Base-by-base conservation (phyloP, 2,888 invertebrate species). In the Disparrhopalites patrizii region DNA sequence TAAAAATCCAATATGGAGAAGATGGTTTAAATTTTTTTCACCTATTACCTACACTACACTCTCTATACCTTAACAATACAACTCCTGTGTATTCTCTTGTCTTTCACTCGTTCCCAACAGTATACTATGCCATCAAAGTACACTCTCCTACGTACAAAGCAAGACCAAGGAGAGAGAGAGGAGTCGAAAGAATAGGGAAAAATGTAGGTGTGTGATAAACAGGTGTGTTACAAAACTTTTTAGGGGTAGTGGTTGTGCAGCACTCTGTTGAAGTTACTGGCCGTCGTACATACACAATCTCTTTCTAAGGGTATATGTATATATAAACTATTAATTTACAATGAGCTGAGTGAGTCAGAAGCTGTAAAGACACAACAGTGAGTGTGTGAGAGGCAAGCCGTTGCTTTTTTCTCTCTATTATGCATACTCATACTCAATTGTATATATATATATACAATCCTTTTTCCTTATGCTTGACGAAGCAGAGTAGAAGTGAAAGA, bases 151-250 rank as follows among this genome's bases (percentile, higher is more conserved):
- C n/a, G n/a, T n/a, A n/a, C n/a, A n/a, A n/a, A n/a, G n/a, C n/a
- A 38, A 58, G 43, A 43, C 23, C 38, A 47, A 58, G 30, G 43
- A 58, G 30, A 43, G 55, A 55, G 55, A 55, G 55, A 55, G 36
- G 36, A 55, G 25, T 20, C 20, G 47, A 40, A 43, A 58, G 58
- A 27, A 58, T 36, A 57, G 40, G 27, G 36, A 25, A 58, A 40
- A 58, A 58, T 40, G 58, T 58, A 58, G 58, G 58, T 58, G 58
- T 58, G 58, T 58, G 58, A 58, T 38, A 58, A 58, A 58, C 58
- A 58, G 58, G 58, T 58, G 58, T 58, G 58, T 58, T 54, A 31
- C 54, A 54, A 54, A 54, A 54, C 54, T 54, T 54, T 18, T 31
- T 54, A 54, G 54, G 54, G 54, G 54, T 54, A 31, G 40, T n/a